Base-by-base conservation (phyloP, 1,140 invertebrate genomes). In the Tachypleus tridentatus region DNA sequence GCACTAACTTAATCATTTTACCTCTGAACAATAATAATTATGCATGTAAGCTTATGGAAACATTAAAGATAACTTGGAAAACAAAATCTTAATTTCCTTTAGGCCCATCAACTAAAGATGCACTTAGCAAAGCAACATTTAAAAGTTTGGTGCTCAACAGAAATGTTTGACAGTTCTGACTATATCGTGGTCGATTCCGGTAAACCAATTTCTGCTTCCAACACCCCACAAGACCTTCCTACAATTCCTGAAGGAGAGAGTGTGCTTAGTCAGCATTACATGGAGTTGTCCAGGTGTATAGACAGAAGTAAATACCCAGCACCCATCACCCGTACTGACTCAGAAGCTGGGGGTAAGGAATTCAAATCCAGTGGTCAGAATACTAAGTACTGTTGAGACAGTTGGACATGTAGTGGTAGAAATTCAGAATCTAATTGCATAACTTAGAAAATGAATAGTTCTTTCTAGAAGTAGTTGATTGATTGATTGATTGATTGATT, bases 71-170 rank as follows among this genome's bases (percentile, higher is more conserved):
- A 29, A 29, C 29, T 29, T 29, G 29, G 29, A 29, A 29, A 29
- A 29, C 29, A 29, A 29, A 29, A 29, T 29, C 29, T 29, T 29
- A 29, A 29, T 62, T 7, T 57, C 4, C 58, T 61, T 49, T 50
- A 67, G 66, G 62, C 62, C 7, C 58, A 67, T 52, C 56, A 70
- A 60, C 61, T 77, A 5, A 71, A 74, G 65, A 9, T 47, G 4
- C 66, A 70, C 63, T 66, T 77, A 51, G 71, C 70, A 52, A 63
- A 70, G 49, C 60, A 70, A 66, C 72, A 71, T 8, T 73, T 72
- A 68, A 69, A 72, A 54, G 72, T 76, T n/a, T 77, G 76, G 76
- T 73, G 75, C 64, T 76, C 75, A 0, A 71, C 68, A 57, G 72
- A 75, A 60, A 51, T 71, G 51, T 10, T 57, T 4, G 68, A 70